Percentiles rank a stretch among this genome's conserved stretches.
These are phyloP conservation scores for Coccyzus lansbergi DNA, from an alignment of 2,797 vertebrate genomes.

Conservation along the genomic window DNA sequence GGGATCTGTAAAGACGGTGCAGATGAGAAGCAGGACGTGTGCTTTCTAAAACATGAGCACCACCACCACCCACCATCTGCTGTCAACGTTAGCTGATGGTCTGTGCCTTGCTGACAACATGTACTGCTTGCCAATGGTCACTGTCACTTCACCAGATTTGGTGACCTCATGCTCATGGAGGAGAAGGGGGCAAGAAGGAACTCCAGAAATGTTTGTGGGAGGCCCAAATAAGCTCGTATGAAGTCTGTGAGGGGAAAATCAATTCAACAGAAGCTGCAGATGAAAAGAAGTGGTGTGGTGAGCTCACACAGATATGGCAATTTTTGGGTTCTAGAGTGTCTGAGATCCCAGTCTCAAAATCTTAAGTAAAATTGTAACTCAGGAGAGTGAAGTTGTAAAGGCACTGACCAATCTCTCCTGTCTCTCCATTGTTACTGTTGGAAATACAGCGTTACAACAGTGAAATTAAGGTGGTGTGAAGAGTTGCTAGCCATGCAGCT, in stretches of 20 bases:
- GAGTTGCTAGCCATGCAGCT: neutral
- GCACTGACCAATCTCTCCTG: neutral
- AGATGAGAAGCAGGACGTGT: neutral
- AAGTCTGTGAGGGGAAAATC: neutral
- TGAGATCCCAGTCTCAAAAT: neutral
- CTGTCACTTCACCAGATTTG: neutral
- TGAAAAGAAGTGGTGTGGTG: neutral
- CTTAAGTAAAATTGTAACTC: neutral
- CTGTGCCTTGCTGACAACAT: neutral
- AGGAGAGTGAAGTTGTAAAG: neutral
- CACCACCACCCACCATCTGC: neutral
- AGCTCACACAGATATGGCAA: neutral
- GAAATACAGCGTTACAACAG: neutral
- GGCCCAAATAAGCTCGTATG: neutral
- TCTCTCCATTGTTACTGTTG: neutral
- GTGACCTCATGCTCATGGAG: neutral
- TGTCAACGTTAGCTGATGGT: neutral
- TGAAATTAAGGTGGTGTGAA: neutral
- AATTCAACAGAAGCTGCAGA: neutral
- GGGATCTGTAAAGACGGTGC: neutral
- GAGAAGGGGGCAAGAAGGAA: neutral
- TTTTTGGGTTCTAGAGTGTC: neutral
- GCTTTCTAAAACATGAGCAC: neutral
- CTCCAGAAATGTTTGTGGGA: fast-evolving
- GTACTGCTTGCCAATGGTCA: neutral